Conservation (phyloP, 1,140 invertebrate genomes). For the Cyclargus thomasi region DNA sequence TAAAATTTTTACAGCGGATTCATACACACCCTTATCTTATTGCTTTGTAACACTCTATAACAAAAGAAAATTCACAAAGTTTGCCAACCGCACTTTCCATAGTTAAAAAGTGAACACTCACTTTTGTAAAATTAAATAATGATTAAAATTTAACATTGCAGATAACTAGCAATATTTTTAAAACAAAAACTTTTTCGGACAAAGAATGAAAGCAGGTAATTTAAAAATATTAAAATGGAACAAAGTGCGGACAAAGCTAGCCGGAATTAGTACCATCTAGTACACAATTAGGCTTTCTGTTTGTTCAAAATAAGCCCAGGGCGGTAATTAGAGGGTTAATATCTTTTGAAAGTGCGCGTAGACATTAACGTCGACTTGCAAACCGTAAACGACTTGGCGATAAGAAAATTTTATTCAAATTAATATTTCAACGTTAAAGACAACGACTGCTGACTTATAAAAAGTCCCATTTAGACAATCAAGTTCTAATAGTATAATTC, state of each 20-base stretch:
- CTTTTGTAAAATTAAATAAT: too few relatives aligned
- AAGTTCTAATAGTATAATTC: too few relatives aligned
- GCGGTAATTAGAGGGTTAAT: slow-evolving; percentile 29
- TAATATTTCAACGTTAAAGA: neutral
- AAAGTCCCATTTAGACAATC: neutral
- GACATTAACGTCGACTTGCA: slow-evolving; percentile 21
- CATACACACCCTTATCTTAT: too few relatives aligned
- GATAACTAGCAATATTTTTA: neutral
- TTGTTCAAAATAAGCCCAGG: slow-evolving; percentile 28
- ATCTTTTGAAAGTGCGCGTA: slow-evolving; percentile 20
- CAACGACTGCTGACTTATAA: neutral
- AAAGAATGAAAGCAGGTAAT: slow-evolving; percentile 4
- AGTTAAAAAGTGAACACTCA: too few relatives aligned
- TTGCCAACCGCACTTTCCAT: too few relatives aligned
- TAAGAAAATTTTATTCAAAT: neutral
- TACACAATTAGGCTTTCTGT: slow-evolving; percentile 30
- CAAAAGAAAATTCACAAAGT: too few relatives aligned
- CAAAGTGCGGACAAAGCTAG: slow-evolving; percentile 23
- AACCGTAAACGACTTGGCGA: slow-evolving; percentile 8
- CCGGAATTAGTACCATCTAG: slow-evolving; percentile 25
- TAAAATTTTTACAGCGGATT: too few relatives aligned
- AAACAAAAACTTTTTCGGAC: neutral
- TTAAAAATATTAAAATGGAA: slow-evolving; percentile 19
- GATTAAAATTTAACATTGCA: too few relatives aligned
- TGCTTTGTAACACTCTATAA: too few relatives aligned